Evolutionary conservation across 2,888 invertebrate species (phyloP).

Genomic region (Meteorus colon): DNA sequence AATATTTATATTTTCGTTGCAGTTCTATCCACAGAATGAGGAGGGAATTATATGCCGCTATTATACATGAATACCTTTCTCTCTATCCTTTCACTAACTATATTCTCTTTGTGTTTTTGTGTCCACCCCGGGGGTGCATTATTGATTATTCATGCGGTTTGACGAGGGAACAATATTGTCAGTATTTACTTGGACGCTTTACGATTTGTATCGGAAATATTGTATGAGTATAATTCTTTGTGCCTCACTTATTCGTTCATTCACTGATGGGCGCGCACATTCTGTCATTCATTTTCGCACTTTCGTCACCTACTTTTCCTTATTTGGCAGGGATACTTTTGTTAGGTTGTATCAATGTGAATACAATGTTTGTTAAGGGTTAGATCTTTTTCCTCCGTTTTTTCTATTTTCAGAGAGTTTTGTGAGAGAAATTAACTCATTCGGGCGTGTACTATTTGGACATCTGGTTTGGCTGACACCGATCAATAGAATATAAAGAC

Average conservation of each 20-base stretch:
- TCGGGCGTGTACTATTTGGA: slow-evolving; percentile 55
- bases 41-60: slow-evolving; percentile 5
- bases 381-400: slow-evolving; percentile 6
- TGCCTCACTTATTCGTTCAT: not conserved
- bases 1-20: slow-evolving; percentile 39
- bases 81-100: slow-evolving; percentile 22
- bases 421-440: slow-evolving; percentile 53
- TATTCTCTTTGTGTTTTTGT: slow-evolving; percentile 21
- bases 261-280: not conserved
- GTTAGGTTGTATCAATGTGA: slow-evolving; percentile 37
- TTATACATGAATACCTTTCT: not conserved
- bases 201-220: slow-evolving; percentile 45
- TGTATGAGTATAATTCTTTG: not conserved
- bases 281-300: not conserved
- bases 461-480: slow-evolving; percentile 59
- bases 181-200: slow-evolving; percentile 56
- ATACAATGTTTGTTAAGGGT: slow-evolving; percentile 25
- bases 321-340: slow-evolving; percentile 29
- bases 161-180: slow-evolving; percentile 68
- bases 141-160: slow-evolving; percentile 70
- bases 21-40: slow-evolving; percentile 15
- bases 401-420: slow-evolving; percentile 21
- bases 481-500: slow-evolving; percentile 25
- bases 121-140: slow-evolving; percentile 51
- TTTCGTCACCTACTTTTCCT: slow-evolving; percentile 37